Conservation (phyloP, 2,797 vertebrate species). For the Smutsia temminckii region DNA sequence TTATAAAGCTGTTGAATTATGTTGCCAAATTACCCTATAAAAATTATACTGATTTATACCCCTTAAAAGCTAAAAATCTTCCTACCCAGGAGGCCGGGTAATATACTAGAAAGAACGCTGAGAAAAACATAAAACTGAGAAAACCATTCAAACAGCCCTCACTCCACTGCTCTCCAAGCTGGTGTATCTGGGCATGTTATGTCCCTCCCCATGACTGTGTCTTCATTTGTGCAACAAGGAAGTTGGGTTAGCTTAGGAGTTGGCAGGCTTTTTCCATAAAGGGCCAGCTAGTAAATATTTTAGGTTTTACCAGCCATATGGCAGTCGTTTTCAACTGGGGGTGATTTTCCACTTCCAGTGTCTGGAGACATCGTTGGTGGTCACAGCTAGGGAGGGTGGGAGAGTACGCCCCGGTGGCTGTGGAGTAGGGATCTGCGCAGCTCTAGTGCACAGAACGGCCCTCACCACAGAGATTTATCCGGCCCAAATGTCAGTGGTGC, state of each 20-base stretch:
- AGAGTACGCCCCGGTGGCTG: too few species aligned
- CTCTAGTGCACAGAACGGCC: accelerated
- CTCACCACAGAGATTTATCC: accelerated
- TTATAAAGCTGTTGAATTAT: slow-evolving; percentile 66
- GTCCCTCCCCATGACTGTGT: accelerated
- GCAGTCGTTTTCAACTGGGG: not conserved
- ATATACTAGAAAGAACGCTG: slow-evolving; percentile 27
- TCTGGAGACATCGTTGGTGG: not conserved
- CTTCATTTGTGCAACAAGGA: not conserved
- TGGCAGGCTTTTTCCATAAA: not conserved
- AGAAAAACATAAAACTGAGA: not conserved
- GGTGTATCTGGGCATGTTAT: not conserved
- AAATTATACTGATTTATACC: slow-evolving; percentile 52
- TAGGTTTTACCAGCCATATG: too few species aligned
- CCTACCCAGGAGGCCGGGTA: not conserved
- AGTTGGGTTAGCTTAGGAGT: not conserved
- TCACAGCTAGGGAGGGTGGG: not conserved
- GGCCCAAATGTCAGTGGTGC: accelerated
- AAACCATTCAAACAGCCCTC: not conserved
- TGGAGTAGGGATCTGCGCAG: not conserved
- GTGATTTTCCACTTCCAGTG: not conserved
- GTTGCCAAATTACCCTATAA: slow-evolving; percentile 55
- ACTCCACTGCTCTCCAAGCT: not conserved
- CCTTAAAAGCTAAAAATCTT: slow-evolving; percentile 51
- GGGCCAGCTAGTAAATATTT: not conserved